Evolutionary conservation across 37 sponge, comb jelly and placozoan species (phyloP).

Genomic region (Theonella swinhoei): DNA sequence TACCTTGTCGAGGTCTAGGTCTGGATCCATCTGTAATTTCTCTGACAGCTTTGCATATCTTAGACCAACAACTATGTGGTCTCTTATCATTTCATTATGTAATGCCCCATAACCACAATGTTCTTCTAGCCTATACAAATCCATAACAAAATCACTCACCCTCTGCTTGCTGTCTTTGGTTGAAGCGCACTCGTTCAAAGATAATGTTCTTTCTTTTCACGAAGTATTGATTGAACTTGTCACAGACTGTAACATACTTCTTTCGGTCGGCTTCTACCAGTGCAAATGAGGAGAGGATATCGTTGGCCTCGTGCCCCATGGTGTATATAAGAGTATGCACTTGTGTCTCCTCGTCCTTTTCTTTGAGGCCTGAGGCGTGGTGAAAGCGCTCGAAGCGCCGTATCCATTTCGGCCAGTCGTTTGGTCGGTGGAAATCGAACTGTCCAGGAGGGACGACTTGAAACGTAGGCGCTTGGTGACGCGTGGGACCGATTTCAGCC

Average conservation of each 20-base stretch:
- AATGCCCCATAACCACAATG: conserved; percentile 29
- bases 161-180: conserved; percentile 31
- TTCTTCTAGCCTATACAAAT: conserved; percentile 23
- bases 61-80: conserved; percentile 41
- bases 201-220: conserved; percentile 23
- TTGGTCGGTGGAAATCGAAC: conserved; percentile 22
- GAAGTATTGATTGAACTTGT: conserved; percentile 22
- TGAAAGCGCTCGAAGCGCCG: conserved; percentile 41
- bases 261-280: conserved; percentile 7
- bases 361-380: conserved; percentile 16
- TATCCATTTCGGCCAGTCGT: conserved; percentile 41
- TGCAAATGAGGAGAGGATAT: conserved; percentile 23
- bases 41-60: conserved; percentile 24
- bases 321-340: conserved; percentile 25
- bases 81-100: conserved; percentile 41
- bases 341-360: conserved; percentile 12
- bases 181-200: conserved; percentile 40
- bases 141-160: conserved; percentile 41
- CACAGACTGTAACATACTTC: conserved; percentile 14
- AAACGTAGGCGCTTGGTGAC: not conserved
- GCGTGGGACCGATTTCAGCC: not conserved
- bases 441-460: conserved; percentile 31
- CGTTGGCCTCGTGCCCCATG: conserved; percentile 42
- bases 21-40: conserved; percentile 26
- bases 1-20: conserved; percentile 11